Evolutionary conservation across 2,113 vertebrate genomes (phyloP), one percentile per base, ranked within the genome.

Genomic region (Dipodomys stephensi): DNA sequence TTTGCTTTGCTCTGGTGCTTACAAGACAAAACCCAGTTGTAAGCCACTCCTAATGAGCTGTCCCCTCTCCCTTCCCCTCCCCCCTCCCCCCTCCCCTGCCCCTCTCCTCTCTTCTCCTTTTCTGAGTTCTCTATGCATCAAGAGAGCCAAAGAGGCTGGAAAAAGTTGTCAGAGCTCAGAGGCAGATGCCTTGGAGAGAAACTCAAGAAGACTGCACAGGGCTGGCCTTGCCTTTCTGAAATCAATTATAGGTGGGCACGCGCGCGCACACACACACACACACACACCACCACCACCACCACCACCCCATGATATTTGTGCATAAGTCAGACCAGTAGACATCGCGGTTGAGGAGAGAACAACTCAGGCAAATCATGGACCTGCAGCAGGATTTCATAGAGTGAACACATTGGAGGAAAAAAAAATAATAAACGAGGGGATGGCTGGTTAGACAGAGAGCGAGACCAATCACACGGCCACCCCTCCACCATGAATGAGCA

Each of bases 381-480:
- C 85, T 91, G 89, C 60, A 91, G 82, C 87, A 60, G 74, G 71
- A 62, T 49, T 90, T 23, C 69, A 83, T 18, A 81, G 88, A 88
- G 44, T 12, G 30, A 93, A 20, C 1, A 28, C 78, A 81, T 81
- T 74, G 30, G 57, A 87, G 84, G 23, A 78, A 78, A 57, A 57
- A 57, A 57, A 16, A 57, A 57, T 35, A 35, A 57, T 13, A 10
- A 57, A 57, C 53, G 15, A 35, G 1, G 19, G 81, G 46, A 65
- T 39, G 39, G 85, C 82, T 74, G 30, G 62, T 23, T 64, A 1
- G 73, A 32, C 13, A 11, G n/a, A 30, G 2, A 0, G 64, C 49
- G 62, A 49, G 13, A 65, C 32, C 3, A 39, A 10, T 25, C n/a
- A 67, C 46, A 76, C 64, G 2, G 65, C 60, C 2, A 1, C 28